Evolutionary conservation across 2,797 vertebrate genomes (phyloP).

Genomic region (Rhyacichthys aspro): DNA sequence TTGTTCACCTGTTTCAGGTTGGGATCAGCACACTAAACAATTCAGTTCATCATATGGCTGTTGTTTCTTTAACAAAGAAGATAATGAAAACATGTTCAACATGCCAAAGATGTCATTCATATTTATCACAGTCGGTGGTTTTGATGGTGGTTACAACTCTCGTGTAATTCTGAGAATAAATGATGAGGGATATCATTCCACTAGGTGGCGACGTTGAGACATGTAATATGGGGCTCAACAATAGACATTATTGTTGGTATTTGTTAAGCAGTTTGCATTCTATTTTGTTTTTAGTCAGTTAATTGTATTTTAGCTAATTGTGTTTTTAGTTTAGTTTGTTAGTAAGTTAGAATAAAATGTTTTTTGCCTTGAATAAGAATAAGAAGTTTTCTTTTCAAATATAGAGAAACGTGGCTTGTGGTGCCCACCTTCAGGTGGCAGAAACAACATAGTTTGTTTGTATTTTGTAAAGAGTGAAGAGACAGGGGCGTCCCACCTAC

Average conservation of each 20-base stretch:
- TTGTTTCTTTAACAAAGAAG: too few species aligned
- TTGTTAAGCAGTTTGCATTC: too few species aligned
- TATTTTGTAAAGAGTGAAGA: slow-evolving; percentile 43
- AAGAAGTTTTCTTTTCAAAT: not conserved
- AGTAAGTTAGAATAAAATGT: not conserved
- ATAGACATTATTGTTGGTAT: too few species aligned
- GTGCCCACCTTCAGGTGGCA: slow-evolving; percentile 29
- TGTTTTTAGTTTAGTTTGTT: too few species aligned
- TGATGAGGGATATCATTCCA: slow-evolving; percentile 17
- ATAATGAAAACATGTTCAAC: too few species aligned
- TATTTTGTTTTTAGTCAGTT: too few species aligned
- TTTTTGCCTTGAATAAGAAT: not conserved
- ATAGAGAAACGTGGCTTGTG: not conserved
- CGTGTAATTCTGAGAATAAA: too few species aligned
- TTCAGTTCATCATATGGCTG: not conserved
- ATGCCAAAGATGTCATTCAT: not conserved
- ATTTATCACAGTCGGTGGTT: not conserved
- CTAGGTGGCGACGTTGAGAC: slow-evolving; percentile 56
- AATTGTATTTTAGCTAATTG: too few species aligned
- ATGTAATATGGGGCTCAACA: not conserved
- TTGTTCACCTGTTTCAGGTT: slow-evolving; percentile 10
- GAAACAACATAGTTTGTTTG: slow-evolving; percentile 45
- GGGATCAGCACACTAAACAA: not conserved
- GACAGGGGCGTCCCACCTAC: slow-evolving; percentile 51
- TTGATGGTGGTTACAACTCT: too few species aligned